Evolutionary conservation across 1,140 invertebrate species (phyloP), one percentile per base, ranked within the genome.

Genomic region (Pseudachorutes palmiensis): DNA sequence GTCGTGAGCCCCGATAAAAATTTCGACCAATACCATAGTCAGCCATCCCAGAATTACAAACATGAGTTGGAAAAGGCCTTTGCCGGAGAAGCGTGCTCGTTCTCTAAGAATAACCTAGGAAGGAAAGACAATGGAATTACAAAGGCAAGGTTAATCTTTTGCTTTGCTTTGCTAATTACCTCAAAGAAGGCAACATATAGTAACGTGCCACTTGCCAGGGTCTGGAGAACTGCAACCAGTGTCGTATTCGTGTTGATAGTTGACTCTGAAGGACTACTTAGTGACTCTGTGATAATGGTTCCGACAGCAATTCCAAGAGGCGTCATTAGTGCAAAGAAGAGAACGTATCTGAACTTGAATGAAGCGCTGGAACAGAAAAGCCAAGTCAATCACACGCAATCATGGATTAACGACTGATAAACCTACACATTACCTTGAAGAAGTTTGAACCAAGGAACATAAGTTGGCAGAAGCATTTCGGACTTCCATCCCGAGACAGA

Each of bases 401-500:
- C n/a, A n/a, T n/a, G n/a, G n/a, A n/a, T n/a, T n/a, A n/a, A n/a
- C n/a, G n/a, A n/a, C n/a, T n/a, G n/a, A n/a, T n/a, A 41, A 41
- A 41, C 41, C 22, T 55, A 29, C 12, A 1, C 33, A 32, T 22
- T 57, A 73, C 68, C 68, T 70, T 48, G 70, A 70, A 29, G 72
- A 74, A 2, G 72, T 74, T 30, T 65, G 66, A 12, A 74, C 72
- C 26, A 71, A 58, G n/a, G 72, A 70, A 64, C 72, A 74, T 5
- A 65, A 48, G 16, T 72, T 72, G 12, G 72, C 57, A 0, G 72
- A 69, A 0, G 72, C 72, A 66, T 65, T 69, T 49, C 72, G 30
- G 22, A 88, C 76, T 77, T 89, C 87, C 1, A 88, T 80, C 2
- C 88, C 88, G 30, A 90, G 79, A 73, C 87, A 89, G 76, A 90